Evolutionary conservation across 2,888 invertebrate species (phyloP), one percentile per base, ranked within the genome.

Genomic region (Chloroclysta siterata): DNA sequence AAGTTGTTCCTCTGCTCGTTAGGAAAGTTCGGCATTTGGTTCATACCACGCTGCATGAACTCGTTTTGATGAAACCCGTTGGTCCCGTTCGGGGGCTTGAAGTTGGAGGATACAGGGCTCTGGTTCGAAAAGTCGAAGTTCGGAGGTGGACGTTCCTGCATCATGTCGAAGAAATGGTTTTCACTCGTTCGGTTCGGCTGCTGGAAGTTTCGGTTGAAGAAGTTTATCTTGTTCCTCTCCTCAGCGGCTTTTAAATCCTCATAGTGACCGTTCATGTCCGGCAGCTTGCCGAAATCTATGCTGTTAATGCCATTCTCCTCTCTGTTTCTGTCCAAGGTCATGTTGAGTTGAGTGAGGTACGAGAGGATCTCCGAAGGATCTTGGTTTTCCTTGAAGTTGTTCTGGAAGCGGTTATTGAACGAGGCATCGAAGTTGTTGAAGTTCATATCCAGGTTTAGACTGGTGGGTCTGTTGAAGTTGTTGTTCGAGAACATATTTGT

Each of bases 11-110:
- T 77, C 59, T 83, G 84, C 7, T 89, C 88, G 57, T 84, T 88
- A 13, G 76, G 75, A 65, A 79, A 88, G 2, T 90, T 88, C 8
- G 86, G 77, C 75, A 85, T 81, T 42, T 80, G 87, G 61, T 80
- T 87, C 70, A 89, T 75, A 57, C 89, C 87, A 28, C 89, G 85
- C 54, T 81, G 85, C 78, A 86, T 79, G 67, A 83, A 87, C 36
- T 90, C 90, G 60, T 88, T 89, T 71, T 86, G 89, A 48, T 87
- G 81, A 22, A 80, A 92, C 0, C 90, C 91, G 52, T 93, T 91
- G 8, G 79, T 90, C 0, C 90, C 90, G 53, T 93, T 92, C 10
- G 86, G 86, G 3, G 60, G 50, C 17, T 65, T 65, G 54, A 61
- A 65, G 51, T 53, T 61, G 1, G n/a, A 13, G 5, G 36, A 4